phyloP scores from a whole-genome alignment of 2,113 vertebrate genomes.

The Coturnix japonica region DNA sequence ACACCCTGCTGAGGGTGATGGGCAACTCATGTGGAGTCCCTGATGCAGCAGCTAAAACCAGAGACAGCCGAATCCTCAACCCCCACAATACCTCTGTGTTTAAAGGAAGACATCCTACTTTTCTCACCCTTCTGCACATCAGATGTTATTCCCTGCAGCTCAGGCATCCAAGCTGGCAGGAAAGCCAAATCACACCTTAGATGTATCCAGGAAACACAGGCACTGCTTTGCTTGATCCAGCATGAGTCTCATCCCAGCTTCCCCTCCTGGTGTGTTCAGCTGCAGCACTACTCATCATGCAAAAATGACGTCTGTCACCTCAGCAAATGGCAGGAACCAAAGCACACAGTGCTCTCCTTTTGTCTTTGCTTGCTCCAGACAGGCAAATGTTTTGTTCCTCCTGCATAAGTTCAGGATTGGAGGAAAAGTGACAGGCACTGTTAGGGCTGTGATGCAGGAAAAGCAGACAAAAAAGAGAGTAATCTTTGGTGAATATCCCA shows the following conservation, averaged over 20 bases:
- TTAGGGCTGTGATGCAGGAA: not conserved
- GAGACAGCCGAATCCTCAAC: not conserved
- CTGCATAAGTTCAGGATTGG: not conserved
- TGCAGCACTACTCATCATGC: not conserved
- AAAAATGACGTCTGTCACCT: not conserved
- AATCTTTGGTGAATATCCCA: not conserved
- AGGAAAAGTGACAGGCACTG: not conserved
- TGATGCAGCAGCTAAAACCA: not conserved
- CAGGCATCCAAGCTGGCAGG: not conserved
- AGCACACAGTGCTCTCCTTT: not conserved
- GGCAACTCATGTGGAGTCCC: not conserved
- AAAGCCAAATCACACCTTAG: not conserved
- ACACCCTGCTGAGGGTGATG: not conserved
- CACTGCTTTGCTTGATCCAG: rapidly evolving
- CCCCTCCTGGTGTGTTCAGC: not conserved
- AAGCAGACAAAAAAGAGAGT: not conserved
- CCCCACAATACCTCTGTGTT: not conserved
- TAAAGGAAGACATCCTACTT: not conserved
- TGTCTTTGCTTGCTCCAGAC: not conserved
- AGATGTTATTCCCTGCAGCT: not conserved
- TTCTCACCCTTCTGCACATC: not conserved
- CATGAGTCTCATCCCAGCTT: not conserved
- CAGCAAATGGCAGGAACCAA: not conserved
- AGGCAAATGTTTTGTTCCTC: not conserved
- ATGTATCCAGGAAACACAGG: not conserved